A percentile compares a stretch with the other conserved stretches of the same genome.
phyloP scores from a whole-genome alignment of 1,140 invertebrate species.

The Anastatus disparis region DNA sequence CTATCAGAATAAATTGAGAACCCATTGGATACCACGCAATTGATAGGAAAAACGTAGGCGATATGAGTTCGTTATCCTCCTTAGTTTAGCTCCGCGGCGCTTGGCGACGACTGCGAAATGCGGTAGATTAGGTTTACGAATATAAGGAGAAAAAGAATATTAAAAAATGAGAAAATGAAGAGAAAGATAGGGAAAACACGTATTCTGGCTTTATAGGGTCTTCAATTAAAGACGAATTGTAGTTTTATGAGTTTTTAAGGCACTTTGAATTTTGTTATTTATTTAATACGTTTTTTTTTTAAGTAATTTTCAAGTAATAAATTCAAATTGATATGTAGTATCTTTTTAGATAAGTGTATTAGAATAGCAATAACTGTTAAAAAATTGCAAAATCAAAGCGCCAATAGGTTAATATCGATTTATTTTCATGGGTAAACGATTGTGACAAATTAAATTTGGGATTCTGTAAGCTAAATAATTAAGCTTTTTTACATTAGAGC shows the following conservation, averaged over 20 bases:
- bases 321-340: too few relatives aligned
- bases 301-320: too few relatives aligned
- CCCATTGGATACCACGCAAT: constrained; percentile 23
- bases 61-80: constrained; percentile 21
- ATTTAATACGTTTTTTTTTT: neutral
- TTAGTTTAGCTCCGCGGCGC: constrained; percentile 27
- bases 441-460: too few relatives aligned
- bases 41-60: constrained; percentile 27
- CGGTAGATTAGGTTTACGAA: constrained; percentile 31
- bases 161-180: neutral
- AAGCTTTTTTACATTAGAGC: too few relatives aligned
- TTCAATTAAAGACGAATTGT: neutral
- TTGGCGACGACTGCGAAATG: neutral
- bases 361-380: too few relatives aligned
- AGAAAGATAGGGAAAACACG: neutral
- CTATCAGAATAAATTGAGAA: constrained; percentile 29
- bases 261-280: neutral
- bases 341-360: too few relatives aligned
- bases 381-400: neutral
- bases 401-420: too few relatives aligned
- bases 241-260: neutral
- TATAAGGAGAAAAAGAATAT: constrained; percentile 13
- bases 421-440: too few relatives aligned
- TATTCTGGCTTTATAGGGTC: neutral
- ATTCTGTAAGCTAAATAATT: too few relatives aligned